Evolutionary conservation across 2,888 invertebrate species (phyloP).

Genomic region (Abrostola triplasia): DNA sequence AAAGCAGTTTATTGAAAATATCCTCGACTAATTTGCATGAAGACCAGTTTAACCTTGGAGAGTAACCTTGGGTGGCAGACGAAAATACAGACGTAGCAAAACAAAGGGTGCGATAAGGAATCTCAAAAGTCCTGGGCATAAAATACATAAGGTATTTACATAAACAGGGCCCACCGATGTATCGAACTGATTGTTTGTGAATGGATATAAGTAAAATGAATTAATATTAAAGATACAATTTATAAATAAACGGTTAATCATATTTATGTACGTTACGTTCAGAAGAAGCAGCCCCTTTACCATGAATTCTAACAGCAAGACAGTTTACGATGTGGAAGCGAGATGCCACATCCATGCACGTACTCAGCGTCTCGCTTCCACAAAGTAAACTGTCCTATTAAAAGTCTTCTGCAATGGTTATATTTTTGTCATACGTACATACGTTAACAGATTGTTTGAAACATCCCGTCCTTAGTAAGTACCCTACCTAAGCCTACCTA

Average conservation of each 20-base stretch:
- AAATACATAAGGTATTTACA: slow-evolving; percentile 80
- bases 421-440: no score
- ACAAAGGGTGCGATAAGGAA: slow-evolving; percentile 73
- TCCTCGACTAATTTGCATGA: slow-evolving; percentile 30
- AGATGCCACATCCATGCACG: no score
- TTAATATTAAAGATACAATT: slow-evolving; percentile 69
- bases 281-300: no score
- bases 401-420: no score
- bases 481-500: no score
- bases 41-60: slow-evolving; percentile 63
- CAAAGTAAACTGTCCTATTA: no score
- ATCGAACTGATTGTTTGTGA: slow-evolving; percentile 71
- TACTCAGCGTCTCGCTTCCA: no score
- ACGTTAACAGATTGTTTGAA: no score
- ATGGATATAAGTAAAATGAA: slow-evolving; percentile 76
- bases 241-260: slow-evolving; percentile 35
- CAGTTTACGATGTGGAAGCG: no score
- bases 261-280: no score
- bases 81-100: slow-evolving; percentile 59
- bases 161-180: slow-evolving; percentile 74
- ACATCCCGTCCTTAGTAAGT: no score
- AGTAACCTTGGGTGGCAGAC: slow-evolving; percentile 53
- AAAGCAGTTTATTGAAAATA: slow-evolving; percentile 9
- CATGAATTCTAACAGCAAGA: no score
- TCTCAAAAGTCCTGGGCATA: slow-evolving; percentile 67